Percentiles rank a stretch among this genome's conserved stretches.
Evolutionary conservation across 2,888 invertebrate species (phyloP).

Genomic region (Drosophila fungiperda): DNA sequence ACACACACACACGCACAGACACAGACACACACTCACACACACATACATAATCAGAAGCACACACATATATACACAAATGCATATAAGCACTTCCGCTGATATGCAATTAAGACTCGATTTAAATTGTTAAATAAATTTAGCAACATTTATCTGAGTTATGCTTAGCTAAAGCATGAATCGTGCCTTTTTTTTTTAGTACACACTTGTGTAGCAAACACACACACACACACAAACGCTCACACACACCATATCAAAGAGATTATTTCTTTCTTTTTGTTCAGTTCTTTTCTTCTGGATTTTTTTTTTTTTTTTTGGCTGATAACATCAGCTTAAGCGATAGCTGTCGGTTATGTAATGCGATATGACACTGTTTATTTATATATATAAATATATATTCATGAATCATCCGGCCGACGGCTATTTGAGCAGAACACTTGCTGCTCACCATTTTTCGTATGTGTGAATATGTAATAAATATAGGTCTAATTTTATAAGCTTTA

Average conservation of each 20-base stretch:
- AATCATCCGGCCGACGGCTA: conserved; percentile 52
- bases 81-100: neutral
- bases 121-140: conserved; percentile 1
- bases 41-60: neutral
- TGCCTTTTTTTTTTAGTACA: conserved; percentile 13
- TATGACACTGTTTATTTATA: conserved; percentile 18
- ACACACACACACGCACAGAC: neutral
- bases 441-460: neutral
- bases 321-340: conserved; percentile 61
- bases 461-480: no score
- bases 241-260: conserved; percentile 31
- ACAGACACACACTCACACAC: neutral
- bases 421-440: conserved; percentile 17
- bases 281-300: conserved; percentile 17
- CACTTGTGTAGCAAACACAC: neutral
- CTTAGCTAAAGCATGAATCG: conserved; percentile 1
- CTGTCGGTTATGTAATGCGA: conserved; percentile 52
- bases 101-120: conserved; percentile 4
- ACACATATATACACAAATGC: neutral
- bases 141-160: neutral
- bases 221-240: neutral
- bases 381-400: conserved; percentile 20
- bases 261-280: conserved; percentile 13
- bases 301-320: conserved; percentile 30
- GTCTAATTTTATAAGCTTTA: conserved; percentile 13